Conservation (phyloP, 2,797 vertebrate genomes). For the Aselliscus stoliczkanus region DNA sequence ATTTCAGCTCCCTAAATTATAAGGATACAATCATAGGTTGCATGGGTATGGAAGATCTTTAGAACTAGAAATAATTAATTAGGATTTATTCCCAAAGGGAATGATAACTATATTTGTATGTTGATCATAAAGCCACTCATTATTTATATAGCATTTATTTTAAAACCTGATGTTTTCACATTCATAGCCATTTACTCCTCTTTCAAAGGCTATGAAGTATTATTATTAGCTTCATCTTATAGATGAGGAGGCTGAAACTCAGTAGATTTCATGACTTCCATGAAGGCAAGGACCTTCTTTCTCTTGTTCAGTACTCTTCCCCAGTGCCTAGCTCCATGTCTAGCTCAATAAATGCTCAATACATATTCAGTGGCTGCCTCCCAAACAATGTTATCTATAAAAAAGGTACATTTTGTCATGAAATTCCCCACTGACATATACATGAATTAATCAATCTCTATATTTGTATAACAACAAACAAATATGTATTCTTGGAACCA, state of each 20-base stretch:
- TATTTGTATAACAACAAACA: not conserved
- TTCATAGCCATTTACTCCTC: not conserved
- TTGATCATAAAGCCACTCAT: not conserved
- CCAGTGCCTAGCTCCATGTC: not conserved
- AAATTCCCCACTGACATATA: not conserved
- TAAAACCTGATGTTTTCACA: slow-evolving; percentile 12
- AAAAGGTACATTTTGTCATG: not conserved
- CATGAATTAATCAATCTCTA: not conserved
- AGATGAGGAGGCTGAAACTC: not conserved
- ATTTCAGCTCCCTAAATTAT: not conserved
- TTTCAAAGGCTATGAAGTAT: not conserved
- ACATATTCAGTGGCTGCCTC: not conserved
- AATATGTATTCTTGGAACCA: not conserved
- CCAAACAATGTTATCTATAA: not conserved
- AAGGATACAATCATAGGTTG: not conserved
- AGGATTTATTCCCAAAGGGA: not conserved
- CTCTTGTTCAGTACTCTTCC: not conserved
- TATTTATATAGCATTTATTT: not conserved
- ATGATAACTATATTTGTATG: not conserved
- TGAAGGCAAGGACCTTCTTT: not conserved
- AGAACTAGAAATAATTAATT: not conserved
- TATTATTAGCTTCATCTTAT: not conserved
- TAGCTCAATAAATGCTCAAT: not conserved
- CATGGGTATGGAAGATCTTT: not conserved
- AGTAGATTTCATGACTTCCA: not conserved